Base-by-base conservation (phyloP, 1,140 invertebrate species). In the Zaprionus lachaisei region DNA sequence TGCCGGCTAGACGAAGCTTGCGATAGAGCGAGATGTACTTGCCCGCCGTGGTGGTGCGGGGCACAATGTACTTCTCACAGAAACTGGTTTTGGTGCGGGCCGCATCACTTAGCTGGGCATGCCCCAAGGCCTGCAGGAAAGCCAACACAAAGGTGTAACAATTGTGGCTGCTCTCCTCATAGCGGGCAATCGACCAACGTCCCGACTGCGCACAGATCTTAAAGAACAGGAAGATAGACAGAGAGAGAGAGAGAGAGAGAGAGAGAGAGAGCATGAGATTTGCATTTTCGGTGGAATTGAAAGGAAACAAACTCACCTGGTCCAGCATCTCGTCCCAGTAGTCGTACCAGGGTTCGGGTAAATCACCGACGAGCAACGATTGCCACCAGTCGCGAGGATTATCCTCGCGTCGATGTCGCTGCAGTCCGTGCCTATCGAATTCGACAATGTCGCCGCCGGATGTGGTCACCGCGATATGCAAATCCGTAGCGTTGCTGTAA, bases 1-100 rank as follows among this genome's bases (percentile, higher is more conserved):
- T 91, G 4, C 93, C 93, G 60, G 81, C 80, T 54, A 93, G 89
- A 38, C 95, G 94, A 1, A 96, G 92, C 81, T 96, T 95, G 68
- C 96, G 94, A 90, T 96, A 97, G 4, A 97, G 93, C 9, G 96
- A 96, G 66, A 97, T 97, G 91, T 97, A 97, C 93, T 97, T 97
- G 34, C 96, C 96, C 7, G 96, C 96, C 49, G 95, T 94, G 34
- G 95, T 95, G 31, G 96, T 96, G 77, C 95, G 93, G 4, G 96
- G 96, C 67, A 96, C 94, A 63, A 97, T 96, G 93, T 96, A 96
- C 79, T 95, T 94, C 92, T 96, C 95, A 84, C 96, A 97, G 92
- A 97, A 97, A 24, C 68, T 79, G 57, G 91, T 92, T 67, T 91
- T 92, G 81, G 94, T 95, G 47, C 93, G 89, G 38, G 95, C 95